These are phyloP conservation scores for Muscina levida DNA, from an alignment of 2,888 invertebrate genomes.

Conservation along the genomic window DNA sequence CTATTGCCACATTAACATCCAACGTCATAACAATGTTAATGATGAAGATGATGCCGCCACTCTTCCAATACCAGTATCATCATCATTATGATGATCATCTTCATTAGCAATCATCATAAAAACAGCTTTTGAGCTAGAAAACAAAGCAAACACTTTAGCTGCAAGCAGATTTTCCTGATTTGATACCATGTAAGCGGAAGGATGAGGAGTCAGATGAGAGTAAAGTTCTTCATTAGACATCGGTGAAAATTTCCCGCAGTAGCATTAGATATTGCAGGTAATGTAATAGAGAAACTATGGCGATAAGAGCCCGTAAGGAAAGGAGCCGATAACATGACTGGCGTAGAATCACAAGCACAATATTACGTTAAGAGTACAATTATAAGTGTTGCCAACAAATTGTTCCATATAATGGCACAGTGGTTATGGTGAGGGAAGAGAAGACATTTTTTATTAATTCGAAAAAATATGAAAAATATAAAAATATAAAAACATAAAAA, in stretches of 20 bases:
- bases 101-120: background rate
- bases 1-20: constrained; percentile 9
- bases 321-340: background rate
- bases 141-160: background rate
- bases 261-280: background rate
- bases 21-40: constrained; percentile 22
- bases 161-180: constrained; percentile 6
- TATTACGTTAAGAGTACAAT: constrained; percentile 39
- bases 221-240: no score
- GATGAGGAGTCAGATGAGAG: no score
- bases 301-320: background rate
- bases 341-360: constrained; percentile 14
- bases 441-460: no score
- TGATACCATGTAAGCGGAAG: background rate
- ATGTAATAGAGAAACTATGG: background rate
- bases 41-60: no score
- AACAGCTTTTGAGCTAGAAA: background rate
- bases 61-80: background rate
- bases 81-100: background rate
- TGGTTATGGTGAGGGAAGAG: background rate
- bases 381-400: constrained; percentile 17
- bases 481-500: no score
- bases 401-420: background rate
- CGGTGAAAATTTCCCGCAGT: background rate
- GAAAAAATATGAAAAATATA: no score